Evolutionary conservation across 2,888 invertebrate species (phyloP), one percentile per base, ranked within the genome.

Genomic region (Stratiomys singularior): DNA sequence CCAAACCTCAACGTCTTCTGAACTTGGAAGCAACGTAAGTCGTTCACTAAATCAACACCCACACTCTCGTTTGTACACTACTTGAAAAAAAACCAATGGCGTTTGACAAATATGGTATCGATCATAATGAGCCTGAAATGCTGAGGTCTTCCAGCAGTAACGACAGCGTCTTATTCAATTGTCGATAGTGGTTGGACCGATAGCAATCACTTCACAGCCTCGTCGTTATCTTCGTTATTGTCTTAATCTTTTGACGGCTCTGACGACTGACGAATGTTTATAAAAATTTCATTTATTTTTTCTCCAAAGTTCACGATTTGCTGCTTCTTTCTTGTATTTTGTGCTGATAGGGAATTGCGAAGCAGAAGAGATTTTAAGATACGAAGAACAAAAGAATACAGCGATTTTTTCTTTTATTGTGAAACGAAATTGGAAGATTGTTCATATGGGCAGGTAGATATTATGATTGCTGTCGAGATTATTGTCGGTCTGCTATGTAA

Each of bases 61-160:
- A 64, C 64, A n/a, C 64, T n/a, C 13, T 15, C 28, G 18, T 52
- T 18, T 18, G 18, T 13, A 52, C n/a, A 52, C 52, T 52, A 52
- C 52, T 52, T 52, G 52, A 52, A 5, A 52, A n/a, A n/a, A 52
- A 52, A 13, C 52, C 27, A 28, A 28, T 28, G 64, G 64, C 28
- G 27, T 30, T 64, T 15, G 64, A 64, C 64, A n/a, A 64, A 64
- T 64, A 64, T 28, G 64, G 64, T 64, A 64, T 25, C 64, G 11
- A 64, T 28, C 64, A 64, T 28, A 64, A 64, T 64, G 64, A 30
- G 9, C 37, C 64, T 64, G 15, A 23, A 15, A 64, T 64, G 28
- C 28, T 37, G 37, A 27, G 64, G 28, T 30, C 15, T 15, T 3
- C 15, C 15, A 64, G n/a, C 13, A 7, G 23, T 21, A 7, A n/a